Conservation (phyloP, 35 echinoderm and acorn worm species). For the Eucidaris tribuloides region DNA sequence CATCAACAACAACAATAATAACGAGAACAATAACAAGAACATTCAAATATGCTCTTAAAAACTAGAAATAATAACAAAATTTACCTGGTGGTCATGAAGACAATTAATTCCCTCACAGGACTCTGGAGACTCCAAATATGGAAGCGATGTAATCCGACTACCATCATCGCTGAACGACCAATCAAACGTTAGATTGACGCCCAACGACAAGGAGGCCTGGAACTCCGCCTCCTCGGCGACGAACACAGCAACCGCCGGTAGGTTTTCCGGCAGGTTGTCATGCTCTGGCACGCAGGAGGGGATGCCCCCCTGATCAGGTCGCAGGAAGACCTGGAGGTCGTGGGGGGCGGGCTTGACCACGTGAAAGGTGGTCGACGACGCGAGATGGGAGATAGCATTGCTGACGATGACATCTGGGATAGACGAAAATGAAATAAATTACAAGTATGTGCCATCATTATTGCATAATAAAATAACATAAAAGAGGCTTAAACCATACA, state of each 20-base stretch:
- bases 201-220: constrained; percentile 64
- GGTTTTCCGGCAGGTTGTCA: not conserved
- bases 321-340: constrained; percentile 63
- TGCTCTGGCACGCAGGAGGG: constrained; percentile 71
- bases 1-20: too few species aligned
- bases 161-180: constrained; percentile 70
- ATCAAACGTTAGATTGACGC: constrained; percentile 69
- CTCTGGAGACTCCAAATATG: constrained; percentile 15
- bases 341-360: constrained; percentile 71
- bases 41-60: too few species aligned
- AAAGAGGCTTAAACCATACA: too few species aligned
- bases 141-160: not conserved
- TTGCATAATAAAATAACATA: too few species aligned
- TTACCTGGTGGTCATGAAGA: constrained; percentile 72
- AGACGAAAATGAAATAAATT: too few species aligned
- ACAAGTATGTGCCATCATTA: too few species aligned
- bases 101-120: constrained; percentile 63
- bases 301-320: constrained; percentile 44
- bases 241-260: constrained; percentile 48
- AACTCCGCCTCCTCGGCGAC: constrained; percentile 49
- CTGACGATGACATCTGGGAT: constrained; percentile 59
- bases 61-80: too few species aligned
- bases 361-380: constrained; percentile 27
- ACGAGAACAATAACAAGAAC: too few species aligned
- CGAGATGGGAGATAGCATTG: constrained; percentile 57